phyloP scores from a whole-genome alignment of 2,797 vertebrate species.

The Gobionotothen gibberifrons region DNA sequence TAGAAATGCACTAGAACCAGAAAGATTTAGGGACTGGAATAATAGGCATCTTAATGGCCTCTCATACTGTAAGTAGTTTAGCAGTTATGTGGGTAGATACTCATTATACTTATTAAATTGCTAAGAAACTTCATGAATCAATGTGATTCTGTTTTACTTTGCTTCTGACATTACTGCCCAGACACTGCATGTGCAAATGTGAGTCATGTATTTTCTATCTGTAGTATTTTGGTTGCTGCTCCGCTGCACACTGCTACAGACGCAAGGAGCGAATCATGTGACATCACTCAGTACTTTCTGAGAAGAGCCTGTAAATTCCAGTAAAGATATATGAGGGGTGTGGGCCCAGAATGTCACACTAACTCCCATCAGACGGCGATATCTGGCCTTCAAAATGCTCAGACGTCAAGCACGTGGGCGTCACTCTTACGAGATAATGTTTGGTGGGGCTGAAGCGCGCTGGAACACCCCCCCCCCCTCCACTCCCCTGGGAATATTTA shows the following conservation, averaged over 20 bases:
- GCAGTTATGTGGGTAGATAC: neutral
- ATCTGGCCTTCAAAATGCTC: constrained; percentile 63
- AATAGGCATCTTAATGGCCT: neutral
- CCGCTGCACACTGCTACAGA: constrained; percentile 31
- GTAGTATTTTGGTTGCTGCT: constrained; percentile 32
- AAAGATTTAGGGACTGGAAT: constrained; percentile 12
- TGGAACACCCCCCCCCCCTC: constrained; percentile 44
- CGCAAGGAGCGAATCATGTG: constrained; percentile 68
- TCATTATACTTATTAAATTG: constrained; percentile 2
- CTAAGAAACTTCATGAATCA: neutral
- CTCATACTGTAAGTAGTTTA: neutral
- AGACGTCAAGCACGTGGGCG: constrained; percentile 70
- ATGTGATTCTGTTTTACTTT: neutral
- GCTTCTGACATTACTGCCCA: constrained; percentile 5
- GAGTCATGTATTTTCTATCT: constrained; percentile 33
- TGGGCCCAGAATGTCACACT: constrained; percentile 73
- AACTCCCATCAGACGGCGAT: constrained; percentile 68
- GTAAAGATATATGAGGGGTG: constrained; percentile 74
- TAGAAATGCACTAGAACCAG: constrained; percentile 13
- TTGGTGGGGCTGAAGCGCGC: constrained; percentile 62
- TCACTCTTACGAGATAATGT: constrained; percentile 64
- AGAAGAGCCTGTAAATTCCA: constrained; percentile 82
- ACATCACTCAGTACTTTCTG: constrained; percentile 76
- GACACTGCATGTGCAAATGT: constrained; percentile 23
- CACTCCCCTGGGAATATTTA: constrained; percentile 66